Base-by-base conservation (phyloP, 2,113 vertebrate species). In the Cnemophilus loriae region DNA sequence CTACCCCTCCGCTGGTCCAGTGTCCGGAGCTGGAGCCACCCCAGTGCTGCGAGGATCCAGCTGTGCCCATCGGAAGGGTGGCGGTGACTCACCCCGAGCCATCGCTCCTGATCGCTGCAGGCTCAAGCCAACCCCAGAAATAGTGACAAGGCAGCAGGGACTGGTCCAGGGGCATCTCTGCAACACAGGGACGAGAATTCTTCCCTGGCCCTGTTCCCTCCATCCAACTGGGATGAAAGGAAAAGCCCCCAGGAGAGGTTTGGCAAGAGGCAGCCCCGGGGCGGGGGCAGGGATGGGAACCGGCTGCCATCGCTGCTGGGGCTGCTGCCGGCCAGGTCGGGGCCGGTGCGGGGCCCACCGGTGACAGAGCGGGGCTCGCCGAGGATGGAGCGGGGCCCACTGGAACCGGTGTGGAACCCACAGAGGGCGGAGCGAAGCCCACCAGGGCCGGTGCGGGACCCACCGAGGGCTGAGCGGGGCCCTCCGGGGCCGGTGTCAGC, bases 1-100 rank as follows among this genome's bases (percentile, higher is more conserved):
- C n/a, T 5, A 9, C n/a, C 53, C 17, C 24, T 28, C 33, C 1
- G 6, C 13, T 10, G 59, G 21, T 35, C 70, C 67, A 8, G 52
- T 26, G 7, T 9, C 33, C 0, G 4, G 15, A 41, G 70, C 79
- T 5, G 20, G 52, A 47, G 69, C 74, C 26, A 3, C 35, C 30
- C 32, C 3, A 13, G 1, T 0, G 26, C 77, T 12, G 2, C 1
- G 14, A 24, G 56, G 52, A 71, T 52, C 30, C 17, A 30, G 56
- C 30, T 24, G 23, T 7, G 56, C 33, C 2, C 21, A 26, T 39
- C 0, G 0, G 6, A 56, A 11, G 49, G 32, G 21, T 30, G 7
- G 39, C 16, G 1, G 70, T 63, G 79, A 47, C 71, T 90, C 79
- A 77, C 71, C 49, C 63, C 1, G 10, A 84, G 71, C 79, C 71